Percentiles rank a stretch among this genome's conserved stretches.
phyloP scores from a whole-genome alignment of 2,888 invertebrate genomes.

The Epistrophe grossulariae region DNA sequence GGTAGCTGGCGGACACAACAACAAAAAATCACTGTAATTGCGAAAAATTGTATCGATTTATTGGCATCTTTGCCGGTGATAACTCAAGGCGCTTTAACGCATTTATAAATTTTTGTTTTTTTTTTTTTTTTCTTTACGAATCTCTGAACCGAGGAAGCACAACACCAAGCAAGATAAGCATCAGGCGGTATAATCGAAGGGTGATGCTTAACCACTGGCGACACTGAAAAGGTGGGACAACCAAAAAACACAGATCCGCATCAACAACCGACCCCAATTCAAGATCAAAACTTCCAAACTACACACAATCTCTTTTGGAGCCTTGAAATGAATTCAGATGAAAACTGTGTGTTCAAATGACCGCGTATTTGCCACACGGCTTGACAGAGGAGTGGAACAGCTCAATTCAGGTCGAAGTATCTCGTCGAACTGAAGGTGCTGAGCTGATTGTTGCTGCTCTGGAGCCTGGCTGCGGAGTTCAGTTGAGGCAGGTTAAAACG shows the following conservation, averaged over 20 bases:
- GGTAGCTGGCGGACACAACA: constrained; percentile 62
- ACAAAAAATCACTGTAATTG: constrained; percentile 70
- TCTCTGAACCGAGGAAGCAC: constrained; percentile 25
- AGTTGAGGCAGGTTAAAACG: constrained; percentile 70
- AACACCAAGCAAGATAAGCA: constrained; percentile 50
- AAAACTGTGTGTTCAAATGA: constrained; percentile 30
- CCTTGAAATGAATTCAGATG: constrained; percentile 27
- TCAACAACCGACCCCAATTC: constrained; percentile 14
- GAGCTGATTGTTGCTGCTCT: constrained; percentile 38
- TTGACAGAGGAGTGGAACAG: constrained; percentile 50
- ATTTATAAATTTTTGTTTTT: constrained; percentile 17
- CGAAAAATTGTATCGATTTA: constrained; percentile 69
- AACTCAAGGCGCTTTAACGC: constrained; percentile 73
- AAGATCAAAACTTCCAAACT: constrained; percentile 48
- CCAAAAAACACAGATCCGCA: constrained; percentile 50
- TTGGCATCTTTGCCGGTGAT: constrained; percentile 63
- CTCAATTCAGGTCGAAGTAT: constrained; percentile 73
- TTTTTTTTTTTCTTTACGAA: constrained; percentile 25
- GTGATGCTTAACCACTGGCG: constrained; percentile 36
- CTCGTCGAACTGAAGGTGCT: constrained; percentile 69
- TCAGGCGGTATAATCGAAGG: constrained; percentile 47
- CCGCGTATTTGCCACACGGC: constrained; percentile 30
- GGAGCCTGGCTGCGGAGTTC: constrained; percentile 44
- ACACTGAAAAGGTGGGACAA: constrained; percentile 47
- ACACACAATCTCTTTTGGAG: constrained; percentile 40